A percentile compares a stretch with the other conserved stretches of the same genome.
Evolutionary conservation across 2,113 vertebrate genomes (phyloP).

Genomic region (Prietella phreatophila): DNA sequence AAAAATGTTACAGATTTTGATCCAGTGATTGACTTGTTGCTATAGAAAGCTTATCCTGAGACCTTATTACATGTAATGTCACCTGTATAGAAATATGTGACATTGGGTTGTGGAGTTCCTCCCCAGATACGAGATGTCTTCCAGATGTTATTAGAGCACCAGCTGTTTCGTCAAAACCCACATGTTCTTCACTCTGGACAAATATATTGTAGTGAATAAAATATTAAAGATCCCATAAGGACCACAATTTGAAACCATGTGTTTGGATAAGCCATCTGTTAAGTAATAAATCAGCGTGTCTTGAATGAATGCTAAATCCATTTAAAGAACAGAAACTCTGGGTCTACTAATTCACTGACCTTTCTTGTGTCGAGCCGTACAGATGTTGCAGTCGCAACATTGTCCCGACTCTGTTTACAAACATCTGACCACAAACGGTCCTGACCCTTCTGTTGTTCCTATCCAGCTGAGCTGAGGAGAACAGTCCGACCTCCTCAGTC

Average conservation of each 20-base stretch:
- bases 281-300: slow-evolving; percentile 10
- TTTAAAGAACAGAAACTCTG: not conserved
- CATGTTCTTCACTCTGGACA: not conserved
- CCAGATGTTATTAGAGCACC: not conserved
- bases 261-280: slow-evolving; percentile 19
- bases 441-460: not conserved
- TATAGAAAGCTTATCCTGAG: not conserved
- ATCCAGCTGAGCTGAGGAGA: not conserved
- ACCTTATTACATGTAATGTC: not conserved
- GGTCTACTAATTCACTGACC: not conserved
- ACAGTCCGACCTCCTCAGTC: slow-evolving; percentile 3
- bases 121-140: not conserved
- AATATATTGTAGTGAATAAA: not conserved
- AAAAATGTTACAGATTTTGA: not conserved
- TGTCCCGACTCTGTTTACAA: slow-evolving; percentile 14
- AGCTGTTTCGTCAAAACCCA: not conserved
- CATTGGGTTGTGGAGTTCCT: not conserved
- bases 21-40: too few relatives aligned
- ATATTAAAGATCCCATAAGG: slow-evolving; percentile 13
- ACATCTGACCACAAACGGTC: not conserved
- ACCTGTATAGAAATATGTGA: not conserved
- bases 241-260: slow-evolving; percentile 2
- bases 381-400: not conserved
- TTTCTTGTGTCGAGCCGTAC: not conserved
- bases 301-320: not conserved